Conservation (phyloP, 2,113 vertebrate species). For the Rhinoderma darwinii region DNA sequence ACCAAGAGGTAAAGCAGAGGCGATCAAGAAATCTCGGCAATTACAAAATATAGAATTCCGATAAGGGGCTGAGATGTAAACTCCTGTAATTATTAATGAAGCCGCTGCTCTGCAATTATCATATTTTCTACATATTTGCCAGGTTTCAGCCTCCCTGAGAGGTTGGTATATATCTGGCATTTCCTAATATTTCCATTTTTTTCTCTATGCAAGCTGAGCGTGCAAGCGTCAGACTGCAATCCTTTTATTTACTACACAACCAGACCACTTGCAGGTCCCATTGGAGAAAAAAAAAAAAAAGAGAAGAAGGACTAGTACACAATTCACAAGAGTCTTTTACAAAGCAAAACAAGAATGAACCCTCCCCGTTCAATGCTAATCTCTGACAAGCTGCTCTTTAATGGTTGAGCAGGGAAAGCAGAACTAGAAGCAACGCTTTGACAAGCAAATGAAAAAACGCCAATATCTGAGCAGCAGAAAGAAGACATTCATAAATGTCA, state of each 20-base stretch:
- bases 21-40: background rate
- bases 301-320: background rate
- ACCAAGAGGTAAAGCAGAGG: background rate
- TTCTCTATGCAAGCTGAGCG: too few species aligned
- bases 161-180: background rate
- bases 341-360: constrained; percentile 36
- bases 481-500: constrained; percentile 32
- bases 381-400: constrained; percentile 35
- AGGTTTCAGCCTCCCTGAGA: background rate
- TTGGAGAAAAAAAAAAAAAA: background rate
- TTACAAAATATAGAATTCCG: background rate
- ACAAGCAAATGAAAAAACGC: background rate
- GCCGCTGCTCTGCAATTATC: background rate
- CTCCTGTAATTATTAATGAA: background rate
- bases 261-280: constrained; percentile 17
- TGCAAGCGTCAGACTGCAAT: background rate
- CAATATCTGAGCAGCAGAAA: background rate
- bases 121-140: background rate
- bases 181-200: background rate
- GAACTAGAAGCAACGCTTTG: background rate
- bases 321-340: constrained; percentile 14
- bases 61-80: background rate
- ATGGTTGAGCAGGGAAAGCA: constrained; percentile 11
- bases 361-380: constrained; percentile 41
- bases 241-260: background rate